phyloP scores from a whole-genome alignment of 2,797 vertebrate genomes.

The Triplophysa yarkandensis region DNA sequence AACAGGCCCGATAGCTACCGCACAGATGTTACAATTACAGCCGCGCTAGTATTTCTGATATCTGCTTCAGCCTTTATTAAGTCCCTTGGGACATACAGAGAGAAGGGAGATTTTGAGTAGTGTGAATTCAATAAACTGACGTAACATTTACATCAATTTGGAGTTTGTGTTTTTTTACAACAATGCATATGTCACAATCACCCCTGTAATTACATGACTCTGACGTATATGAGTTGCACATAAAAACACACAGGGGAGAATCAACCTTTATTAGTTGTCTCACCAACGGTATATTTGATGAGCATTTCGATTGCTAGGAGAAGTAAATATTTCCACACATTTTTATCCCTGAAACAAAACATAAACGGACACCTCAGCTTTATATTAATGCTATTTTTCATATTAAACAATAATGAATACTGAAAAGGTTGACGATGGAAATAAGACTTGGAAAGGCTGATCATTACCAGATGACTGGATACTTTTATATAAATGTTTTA shows the following conservation, averaged over 20 bases:
- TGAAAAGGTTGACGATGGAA: neutral
- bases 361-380: neutral
- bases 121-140: slow-evolving; percentile 3
- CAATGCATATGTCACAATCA: neutral
- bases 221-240: neutral
- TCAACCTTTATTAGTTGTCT: neutral
- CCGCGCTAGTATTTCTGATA: slow-evolving; percentile 12
- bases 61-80: slow-evolving; percentile 11
- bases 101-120: neutral
- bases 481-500: neutral
- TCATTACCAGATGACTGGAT: neutral
- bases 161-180: neutral
- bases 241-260: too few relatives aligned
- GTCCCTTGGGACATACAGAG: slow-evolving; percentile 12
- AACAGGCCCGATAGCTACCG: slow-evolving; percentile 64
- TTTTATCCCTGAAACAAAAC: neutral
- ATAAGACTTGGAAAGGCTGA: neutral
- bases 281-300: neutral
- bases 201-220: neutral
- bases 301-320: neutral
- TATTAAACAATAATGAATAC: neutral
- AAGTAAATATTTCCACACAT: neutral
- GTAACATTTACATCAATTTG: slow-evolving; percentile 9
- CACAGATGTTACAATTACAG: slow-evolving; percentile 60
- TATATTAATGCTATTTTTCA: neutral